Conservation (phyloP, 2,888 invertebrate genomes). For the Caenorhabditis sp. region DNA sequence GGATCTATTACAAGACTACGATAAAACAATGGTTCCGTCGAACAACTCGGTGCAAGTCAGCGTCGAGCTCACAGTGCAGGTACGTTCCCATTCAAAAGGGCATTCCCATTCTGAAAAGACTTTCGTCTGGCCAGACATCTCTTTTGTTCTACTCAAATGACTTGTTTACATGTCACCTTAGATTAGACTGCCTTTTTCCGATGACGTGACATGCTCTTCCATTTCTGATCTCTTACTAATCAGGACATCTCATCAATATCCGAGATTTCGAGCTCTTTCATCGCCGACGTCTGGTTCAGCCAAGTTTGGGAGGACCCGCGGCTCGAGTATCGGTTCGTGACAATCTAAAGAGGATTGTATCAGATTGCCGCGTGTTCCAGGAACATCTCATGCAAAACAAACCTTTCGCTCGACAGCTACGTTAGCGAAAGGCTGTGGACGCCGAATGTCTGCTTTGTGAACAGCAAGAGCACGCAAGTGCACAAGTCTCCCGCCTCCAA, state of each 20-base stretch:
- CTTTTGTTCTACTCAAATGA: not conserved
- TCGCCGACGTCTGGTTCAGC: conserved; percentile 78
- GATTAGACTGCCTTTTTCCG: conserved; percentile 6
- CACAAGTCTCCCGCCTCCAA: conserved; percentile 76
- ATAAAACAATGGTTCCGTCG: conserved; percentile 78
- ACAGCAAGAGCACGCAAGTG: conserved; percentile 77
- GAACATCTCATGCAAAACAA: conserved; percentile 77
- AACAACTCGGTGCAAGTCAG: conserved; percentile 75
- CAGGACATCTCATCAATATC: conserved; percentile 78
- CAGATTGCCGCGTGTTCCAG: conserved; percentile 40
- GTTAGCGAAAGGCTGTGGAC: conserved; percentile 77
- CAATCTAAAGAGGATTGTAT: not conserved
- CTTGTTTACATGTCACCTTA: conserved; percentile 17
- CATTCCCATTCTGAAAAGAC: not conserved
- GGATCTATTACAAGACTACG: conserved; percentile 74
- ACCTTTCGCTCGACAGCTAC: conserved; percentile 77
- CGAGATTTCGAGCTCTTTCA: conserved; percentile 76
- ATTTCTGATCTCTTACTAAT: not conserved
- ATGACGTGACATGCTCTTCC: not conserved
- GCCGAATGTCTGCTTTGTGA: conserved; percentile 78
- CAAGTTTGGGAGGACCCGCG: conserved; percentile 77
- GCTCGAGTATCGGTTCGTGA: conserved; percentile 70
- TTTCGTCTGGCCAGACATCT: too few relatives aligned
- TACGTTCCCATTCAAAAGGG: conserved; percentile 12
- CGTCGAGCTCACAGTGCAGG: conserved; percentile 77